Base-by-base conservation (phyloP, 2,797 vertebrate species). In the Acipenser transmontanus region DNA sequence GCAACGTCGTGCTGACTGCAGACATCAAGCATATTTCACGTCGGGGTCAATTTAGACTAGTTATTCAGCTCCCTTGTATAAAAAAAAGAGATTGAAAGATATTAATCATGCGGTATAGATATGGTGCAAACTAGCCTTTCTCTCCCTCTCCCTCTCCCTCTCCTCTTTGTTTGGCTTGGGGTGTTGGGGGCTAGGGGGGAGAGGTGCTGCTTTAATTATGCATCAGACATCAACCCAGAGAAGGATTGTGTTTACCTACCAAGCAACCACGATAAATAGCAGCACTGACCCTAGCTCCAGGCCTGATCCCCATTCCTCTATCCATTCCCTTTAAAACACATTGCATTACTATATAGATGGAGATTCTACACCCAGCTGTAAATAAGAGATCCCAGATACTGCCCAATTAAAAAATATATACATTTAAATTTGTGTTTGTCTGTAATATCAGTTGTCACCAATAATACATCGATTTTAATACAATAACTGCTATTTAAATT, bases 111-210 rank as follows among this genome's bases (percentile, higher is more conserved):
- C 34, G 81, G 84, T 77, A 84, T 86, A 83, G 83, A 85, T 83
- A 86, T 80, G 74, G 84, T 81, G 81, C 80, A 89, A 86, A 84
- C 48, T 34, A 34, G 34, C 34, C 34, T 34, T 3, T 34, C 34
- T 34, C 34, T 34, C 34, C 34, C 34, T 80, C 81, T 77, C 81
- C 84, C 20, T 34, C 20, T 34, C 34, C 34, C 34, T 34, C 34
- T 34, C 34, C 34, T 77, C 87, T 90, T 89, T 89, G 87, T 89
- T 90, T 90, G 87, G 85, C 84, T 85, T 86, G 80, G 87, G 87
- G 84, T 88, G 85, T 88, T 84, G 81, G 87, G 85, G 88, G 87
- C 87, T 90, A 87, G 87, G 73, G 88, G 85, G 89, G 88, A 85
- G 88, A 89, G 87, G 86, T 88, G 82, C 80, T 76, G 85, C 88